Conservation (phyloP, 1,140 invertebrate species). For the Brachionus asplanchnoidis region DNA sequence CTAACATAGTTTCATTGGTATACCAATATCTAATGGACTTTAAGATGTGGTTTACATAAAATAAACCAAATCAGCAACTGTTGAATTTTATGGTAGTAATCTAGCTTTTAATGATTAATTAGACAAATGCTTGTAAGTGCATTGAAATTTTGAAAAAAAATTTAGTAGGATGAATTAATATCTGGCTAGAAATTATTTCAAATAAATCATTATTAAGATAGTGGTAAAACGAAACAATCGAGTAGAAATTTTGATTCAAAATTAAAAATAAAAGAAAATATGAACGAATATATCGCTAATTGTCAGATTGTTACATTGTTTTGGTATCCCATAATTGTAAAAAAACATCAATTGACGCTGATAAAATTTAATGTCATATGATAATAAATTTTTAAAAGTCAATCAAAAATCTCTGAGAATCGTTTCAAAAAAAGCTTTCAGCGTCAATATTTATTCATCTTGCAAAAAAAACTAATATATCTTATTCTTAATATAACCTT, state of each 20-base stretch:
- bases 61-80: not conserved
- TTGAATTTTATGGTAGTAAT: not conserved
- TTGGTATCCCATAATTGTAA: not conserved
- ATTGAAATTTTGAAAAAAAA: not conserved
- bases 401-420: conserved; percentile 12
- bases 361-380: not conserved
- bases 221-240: not conserved
- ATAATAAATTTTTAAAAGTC: not conserved
- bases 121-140: not conserved
- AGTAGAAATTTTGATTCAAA: not conserved
- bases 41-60: not conserved
- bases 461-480: not conserved
- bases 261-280: not conserved
- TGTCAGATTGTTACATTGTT: not conserved
- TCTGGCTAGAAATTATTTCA: not conserved
- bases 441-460: not conserved
- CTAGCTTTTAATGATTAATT: not conserved
- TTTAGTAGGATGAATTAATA: not conserved
- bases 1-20: no score
- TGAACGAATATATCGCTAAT: not conserved
- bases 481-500: not conserved
- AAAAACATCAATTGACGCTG: not conserved
- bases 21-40: not conserved
- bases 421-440: not conserved
- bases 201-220: not conserved